Evolutionary conservation across 2,888 invertebrate species (phyloP), one percentile per base, ranked within the genome.

Genomic region (Brachypterus glaber): DNA sequence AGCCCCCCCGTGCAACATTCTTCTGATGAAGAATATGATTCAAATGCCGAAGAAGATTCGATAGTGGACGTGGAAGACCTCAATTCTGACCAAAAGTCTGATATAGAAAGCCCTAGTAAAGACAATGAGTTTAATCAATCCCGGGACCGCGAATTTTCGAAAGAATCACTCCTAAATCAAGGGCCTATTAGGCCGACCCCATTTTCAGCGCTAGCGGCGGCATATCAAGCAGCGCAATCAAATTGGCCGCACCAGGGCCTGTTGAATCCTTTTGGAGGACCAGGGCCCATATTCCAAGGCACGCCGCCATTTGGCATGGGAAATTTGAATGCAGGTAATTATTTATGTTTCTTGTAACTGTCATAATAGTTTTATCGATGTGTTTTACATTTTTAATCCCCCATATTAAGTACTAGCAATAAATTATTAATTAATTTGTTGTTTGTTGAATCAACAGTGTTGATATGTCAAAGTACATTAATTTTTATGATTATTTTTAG

Each of bases 61-160:
- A 73, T 80, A 55, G 84, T 86, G 9, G 86, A 87, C 58, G 85
- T 86, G 9, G 86, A 85, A 60, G 86, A 85, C 54, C 66, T 84
- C 55, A 77, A 77, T 54, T 73, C 74, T 43, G 77, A 76, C 52
- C 62, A 52, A 41, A 62, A 60, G 47, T 50, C 46, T 15, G 48
- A 48, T 14, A 45, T 48, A 1, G 54, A 52, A 14, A 48, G 50
- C 33, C 45, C 50, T 12, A 35, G 50, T 12, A 58, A 62, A 40
- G 59, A 60, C 33, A 50, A 46, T 32, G 73, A 72, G 48, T 70
- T 71, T 27, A 31, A 48, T 33, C 39, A 51, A 32, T 52, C 54
- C 34, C 48, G 51, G 18, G 52, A 53, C 37, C 44, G 51, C 33
- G 55, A 56, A n/a, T 53, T 47, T 39, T 26, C 46, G 14, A 52